Evolutionary conservation across 2,113 vertebrate species (phyloP).

Genomic region (Burhinus bistriatus): DNA sequence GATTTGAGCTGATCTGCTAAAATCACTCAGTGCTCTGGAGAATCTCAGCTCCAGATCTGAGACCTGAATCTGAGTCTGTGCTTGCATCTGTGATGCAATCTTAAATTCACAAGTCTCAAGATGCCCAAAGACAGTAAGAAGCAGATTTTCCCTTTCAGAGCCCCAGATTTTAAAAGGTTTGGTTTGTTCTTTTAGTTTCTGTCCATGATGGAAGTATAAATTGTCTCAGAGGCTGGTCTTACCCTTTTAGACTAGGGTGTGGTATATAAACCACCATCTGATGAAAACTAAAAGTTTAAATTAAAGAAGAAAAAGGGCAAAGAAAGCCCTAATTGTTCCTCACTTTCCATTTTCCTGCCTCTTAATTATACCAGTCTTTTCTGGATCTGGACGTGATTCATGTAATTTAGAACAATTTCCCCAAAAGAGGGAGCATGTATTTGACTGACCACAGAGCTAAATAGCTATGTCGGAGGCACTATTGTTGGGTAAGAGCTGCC

Average conservation of each 20-base stretch:
- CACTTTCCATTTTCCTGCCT: conserved; percentile 18
- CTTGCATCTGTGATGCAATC: background rate
- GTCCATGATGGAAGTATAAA: background rate
- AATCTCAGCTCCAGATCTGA: background rate
- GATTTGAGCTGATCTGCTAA: background rate
- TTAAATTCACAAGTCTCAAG: background rate
- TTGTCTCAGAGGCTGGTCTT: background rate
- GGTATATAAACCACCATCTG: background rate
- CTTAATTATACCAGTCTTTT: background rate
- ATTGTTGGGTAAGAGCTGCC: background rate
- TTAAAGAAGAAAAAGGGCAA: background rate
- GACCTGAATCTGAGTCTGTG: background rate
- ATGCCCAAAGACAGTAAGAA: background rate
- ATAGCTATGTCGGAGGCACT: background rate
- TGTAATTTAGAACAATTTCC: conserved; percentile 36
- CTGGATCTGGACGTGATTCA: background rate
- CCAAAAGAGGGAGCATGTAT: background rate
- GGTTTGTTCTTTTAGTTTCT: background rate
- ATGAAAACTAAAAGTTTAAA: background rate
- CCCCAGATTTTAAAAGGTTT: background rate
- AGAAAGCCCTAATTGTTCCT: conserved; percentile 18
- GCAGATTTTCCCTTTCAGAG: background rate
- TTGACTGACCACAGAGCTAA: conserved; percentile 25
- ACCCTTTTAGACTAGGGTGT: background rate
- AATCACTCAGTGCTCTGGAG: background rate